Evolutionary conservation across 2,797 vertebrate species (phyloP).

Genomic region (Cuniculus paca): DNA sequence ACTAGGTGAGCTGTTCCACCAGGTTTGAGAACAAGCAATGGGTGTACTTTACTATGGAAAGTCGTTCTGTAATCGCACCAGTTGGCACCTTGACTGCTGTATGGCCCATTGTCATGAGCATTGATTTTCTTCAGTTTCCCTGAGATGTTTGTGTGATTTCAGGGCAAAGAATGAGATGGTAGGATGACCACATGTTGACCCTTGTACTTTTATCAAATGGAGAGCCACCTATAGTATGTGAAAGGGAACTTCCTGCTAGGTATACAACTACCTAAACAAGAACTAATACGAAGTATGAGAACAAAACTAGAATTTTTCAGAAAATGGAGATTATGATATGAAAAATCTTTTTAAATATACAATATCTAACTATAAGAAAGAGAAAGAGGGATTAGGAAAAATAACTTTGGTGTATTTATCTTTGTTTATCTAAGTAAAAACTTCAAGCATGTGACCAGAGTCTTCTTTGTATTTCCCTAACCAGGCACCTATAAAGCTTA

Average conservation of each 20-base stretch:
- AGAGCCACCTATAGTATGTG: background rate
- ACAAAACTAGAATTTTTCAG: slow-evolving; percentile 32
- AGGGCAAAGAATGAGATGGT: background rate
- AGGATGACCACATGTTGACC: background rate
- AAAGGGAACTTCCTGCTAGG: background rate
- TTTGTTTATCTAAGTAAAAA: slow-evolving; percentile 36
- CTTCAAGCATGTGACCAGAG: background rate
- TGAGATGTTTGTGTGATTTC: background rate
- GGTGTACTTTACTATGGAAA: background rate
- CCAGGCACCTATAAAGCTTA: background rate
- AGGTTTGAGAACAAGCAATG: background rate
- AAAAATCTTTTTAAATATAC: background rate
- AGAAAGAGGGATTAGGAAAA: background rate
- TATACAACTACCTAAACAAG: background rate
- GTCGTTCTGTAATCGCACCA: background rate
- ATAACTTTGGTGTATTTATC: background rate
- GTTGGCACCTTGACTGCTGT: background rate
- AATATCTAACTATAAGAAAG: background rate
- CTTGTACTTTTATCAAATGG: background rate
- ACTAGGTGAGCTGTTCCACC: background rate
- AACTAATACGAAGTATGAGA: background rate
- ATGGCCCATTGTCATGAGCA: background rate
- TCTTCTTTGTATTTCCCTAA: background rate
- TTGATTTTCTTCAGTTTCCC: background rate
- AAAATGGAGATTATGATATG: slow-evolving; percentile 8